These are phyloP conservation scores for Poecile montanus DNA, from an alignment of 2,797 vertebrate genomes.

Conservation along the genomic window DNA sequence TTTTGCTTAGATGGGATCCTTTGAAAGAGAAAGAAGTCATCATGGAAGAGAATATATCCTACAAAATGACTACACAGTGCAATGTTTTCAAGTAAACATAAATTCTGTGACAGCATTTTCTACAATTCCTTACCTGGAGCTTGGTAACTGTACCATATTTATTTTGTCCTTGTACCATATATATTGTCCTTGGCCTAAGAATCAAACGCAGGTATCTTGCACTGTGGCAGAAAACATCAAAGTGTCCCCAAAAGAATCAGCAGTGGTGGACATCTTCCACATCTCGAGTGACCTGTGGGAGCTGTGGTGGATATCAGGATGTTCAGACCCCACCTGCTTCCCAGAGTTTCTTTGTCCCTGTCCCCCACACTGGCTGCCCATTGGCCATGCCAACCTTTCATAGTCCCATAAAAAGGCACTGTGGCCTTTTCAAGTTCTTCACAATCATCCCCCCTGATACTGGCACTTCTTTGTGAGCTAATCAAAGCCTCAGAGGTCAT, in stretches of 20 bases:
- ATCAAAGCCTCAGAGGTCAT: neutral
- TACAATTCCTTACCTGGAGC: neutral
- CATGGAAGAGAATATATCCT: neutral
- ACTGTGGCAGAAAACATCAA: neutral
- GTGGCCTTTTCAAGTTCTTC: neutral
- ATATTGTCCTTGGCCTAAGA: neutral
- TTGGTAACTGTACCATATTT: neutral
- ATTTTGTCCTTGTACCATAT: neutral
- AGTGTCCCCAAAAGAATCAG: neutral
- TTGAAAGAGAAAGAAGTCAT: neutral
- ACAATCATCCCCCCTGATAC: neutral
- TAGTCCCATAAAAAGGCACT: neutral
- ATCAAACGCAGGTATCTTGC: neutral
- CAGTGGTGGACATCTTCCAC: neutral
- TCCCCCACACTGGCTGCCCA: neutral
- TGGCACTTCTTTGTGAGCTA: neutral
- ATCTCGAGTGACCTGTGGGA: neutral
- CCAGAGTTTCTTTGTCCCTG: neutral
- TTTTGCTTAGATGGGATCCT: neutral
- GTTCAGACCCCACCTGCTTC: neutral
- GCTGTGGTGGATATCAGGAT: neutral
- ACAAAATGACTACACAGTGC: neutral
- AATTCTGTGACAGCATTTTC: neutral
- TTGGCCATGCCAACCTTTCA: neutral
- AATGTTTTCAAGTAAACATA: neutral